Conservation (phyloP, 2,888 invertebrate species). For the Dysmachus trigonus region DNA sequence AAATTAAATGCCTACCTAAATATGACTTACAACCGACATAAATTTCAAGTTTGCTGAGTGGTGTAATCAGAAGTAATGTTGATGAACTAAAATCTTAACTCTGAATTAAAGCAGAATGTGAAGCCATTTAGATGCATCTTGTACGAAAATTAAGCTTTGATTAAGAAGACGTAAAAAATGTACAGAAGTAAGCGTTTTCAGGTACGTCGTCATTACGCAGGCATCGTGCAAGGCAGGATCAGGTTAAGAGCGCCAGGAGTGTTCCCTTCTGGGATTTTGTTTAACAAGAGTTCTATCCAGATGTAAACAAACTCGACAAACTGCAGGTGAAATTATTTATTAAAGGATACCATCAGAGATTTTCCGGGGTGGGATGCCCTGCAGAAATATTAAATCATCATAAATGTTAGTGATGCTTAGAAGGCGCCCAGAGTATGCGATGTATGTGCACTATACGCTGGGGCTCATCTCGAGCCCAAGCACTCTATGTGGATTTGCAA, state of each 20-base stretch:
- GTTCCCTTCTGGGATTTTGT: neutral
- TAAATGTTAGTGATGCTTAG: neutral
- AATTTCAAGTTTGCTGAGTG: too few relatives aligned
- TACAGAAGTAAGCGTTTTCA: neutral
- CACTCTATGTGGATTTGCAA: neutral
- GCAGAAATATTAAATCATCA: slow-evolving; percentile 10
- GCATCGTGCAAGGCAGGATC: neutral
- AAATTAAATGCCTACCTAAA: too few relatives aligned
- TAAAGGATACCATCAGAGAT: neutral
- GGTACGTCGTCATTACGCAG: neutral
- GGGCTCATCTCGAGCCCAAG: neutral
- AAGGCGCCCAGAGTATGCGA: neutral
- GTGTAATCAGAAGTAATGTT: too few relatives aligned
- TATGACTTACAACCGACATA: too few relatives aligned
- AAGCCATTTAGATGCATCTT: neutral
- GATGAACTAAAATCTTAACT: neutral
- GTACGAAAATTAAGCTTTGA: neutral
- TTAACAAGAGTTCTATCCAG: neutral
- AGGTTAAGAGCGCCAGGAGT: neutral
- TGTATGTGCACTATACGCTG: neutral
- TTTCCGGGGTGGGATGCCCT: neutral
- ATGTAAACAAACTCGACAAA: neutral
- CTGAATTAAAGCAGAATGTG: neutral
- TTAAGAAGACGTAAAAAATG: neutral
- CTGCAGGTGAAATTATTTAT: slow-evolving; percentile 9